A percentile compares a stretch with the other conserved stretches of the same genome.
Evolutionary conservation across 1,140 invertebrate species (phyloP).

Genomic region (Caerostris darwini): DNA sequence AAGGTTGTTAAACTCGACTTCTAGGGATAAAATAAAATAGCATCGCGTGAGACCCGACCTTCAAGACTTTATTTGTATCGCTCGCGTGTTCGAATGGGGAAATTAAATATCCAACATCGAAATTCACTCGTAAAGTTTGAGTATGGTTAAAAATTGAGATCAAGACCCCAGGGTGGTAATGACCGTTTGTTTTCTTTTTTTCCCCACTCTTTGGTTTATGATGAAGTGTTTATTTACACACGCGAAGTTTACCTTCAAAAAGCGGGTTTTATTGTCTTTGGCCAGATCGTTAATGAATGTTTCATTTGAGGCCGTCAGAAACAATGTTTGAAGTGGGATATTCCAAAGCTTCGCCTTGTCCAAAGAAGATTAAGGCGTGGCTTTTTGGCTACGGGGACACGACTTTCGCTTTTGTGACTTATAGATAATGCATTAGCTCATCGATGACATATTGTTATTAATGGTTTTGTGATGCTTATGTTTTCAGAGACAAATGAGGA

Average conservation of each 20-base stretch:
- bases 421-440: not conserved
- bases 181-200: not conserved
- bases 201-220: not conserved
- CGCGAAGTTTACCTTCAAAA: not conserved
- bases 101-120: not conserved
- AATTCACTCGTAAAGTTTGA: not conserved
- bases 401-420: not conserved
- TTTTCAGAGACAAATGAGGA: not conserved
- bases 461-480: not conserved
- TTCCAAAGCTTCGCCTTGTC: not conserved
- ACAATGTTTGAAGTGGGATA: not conserved
- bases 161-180: not conserved
- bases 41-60: not conserved
- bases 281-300: not conserved
- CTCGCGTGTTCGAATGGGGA: not conserved
- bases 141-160: not conserved
- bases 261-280: not conserved
- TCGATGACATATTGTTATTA: not conserved
- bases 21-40: not conserved
- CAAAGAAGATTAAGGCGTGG: not conserved
- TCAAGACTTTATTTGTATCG: not conserved
- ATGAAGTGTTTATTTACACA: slow-evolving; percentile 6
- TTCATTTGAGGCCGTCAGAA: not conserved
- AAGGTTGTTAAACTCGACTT: not conserved
- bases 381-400: not conserved